These are phyloP conservation scores for Strigamia maritima DNA, from an alignment of 2,888 invertebrate species.

Conservation along the genomic window DNA sequence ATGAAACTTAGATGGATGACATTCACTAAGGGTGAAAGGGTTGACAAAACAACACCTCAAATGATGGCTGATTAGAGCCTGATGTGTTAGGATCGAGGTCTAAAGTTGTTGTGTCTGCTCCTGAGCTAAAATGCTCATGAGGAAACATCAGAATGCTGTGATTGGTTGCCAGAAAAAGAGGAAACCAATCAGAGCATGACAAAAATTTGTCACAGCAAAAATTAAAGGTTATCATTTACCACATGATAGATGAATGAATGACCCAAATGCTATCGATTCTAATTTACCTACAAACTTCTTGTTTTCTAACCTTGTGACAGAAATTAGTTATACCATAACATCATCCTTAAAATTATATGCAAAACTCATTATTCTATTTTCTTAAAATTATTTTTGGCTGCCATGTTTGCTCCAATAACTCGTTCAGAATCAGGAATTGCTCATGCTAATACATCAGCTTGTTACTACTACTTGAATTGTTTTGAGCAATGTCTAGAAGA, in stretches of 20 bases:
- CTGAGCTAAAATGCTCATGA: too few species aligned
- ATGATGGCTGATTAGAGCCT: too few species aligned
- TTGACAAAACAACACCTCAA: too few species aligned
- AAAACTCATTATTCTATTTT: too few species aligned
- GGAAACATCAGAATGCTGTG: too few species aligned
- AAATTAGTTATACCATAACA: neutral
- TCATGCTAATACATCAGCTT: neutral
- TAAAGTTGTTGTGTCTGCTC: too few species aligned
- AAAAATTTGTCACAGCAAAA: neutral
- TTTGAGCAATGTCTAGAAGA: neutral
- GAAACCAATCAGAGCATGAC: too few species aligned
- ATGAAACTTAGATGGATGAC: too few species aligned
- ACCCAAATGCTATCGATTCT: neutral
- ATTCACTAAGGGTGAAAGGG: too few species aligned
- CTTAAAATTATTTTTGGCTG: neutral
- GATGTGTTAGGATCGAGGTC: too few species aligned
- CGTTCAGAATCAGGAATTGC: neutral
- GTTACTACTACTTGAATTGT: conserved; percentile 8
- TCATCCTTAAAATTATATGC: too few species aligned
- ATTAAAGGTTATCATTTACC: neutral
- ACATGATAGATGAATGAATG: neutral
- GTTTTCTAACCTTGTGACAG: neutral
- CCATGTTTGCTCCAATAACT: neutral
- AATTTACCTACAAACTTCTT: neutral
- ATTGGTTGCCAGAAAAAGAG: too few species aligned